Percentiles rank a stretch among this genome's conserved stretches.
Conservation (phyloP, 2,797 vertebrate genomes). For the Pygocentrus nattereri region DNA sequence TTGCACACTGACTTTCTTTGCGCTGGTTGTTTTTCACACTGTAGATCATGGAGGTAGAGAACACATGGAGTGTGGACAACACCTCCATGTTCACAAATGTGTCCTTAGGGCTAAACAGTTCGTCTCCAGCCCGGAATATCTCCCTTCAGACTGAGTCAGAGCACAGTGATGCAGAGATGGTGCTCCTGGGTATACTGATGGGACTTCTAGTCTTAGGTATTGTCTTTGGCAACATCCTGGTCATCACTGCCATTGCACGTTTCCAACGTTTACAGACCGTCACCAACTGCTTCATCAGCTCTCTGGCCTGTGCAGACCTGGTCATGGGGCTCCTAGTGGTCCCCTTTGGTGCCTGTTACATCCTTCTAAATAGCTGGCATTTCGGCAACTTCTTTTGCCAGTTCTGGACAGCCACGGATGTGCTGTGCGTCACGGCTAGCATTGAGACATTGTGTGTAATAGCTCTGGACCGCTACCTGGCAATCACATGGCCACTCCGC, state of each 20-base stretch:
- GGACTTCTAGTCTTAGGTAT: slow-evolving; percentile 89
- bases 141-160: slow-evolving; percentile 26
- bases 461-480: slow-evolving; percentile 94
- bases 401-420: slow-evolving; percentile 93
- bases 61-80: slow-evolving; percentile 19
- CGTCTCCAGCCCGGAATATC: slow-evolving; percentile 5
- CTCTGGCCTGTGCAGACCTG: slow-evolving; percentile 93
- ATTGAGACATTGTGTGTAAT: slow-evolving; percentile 98
- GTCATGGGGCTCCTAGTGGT: slow-evolving; percentile 96
- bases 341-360: slow-evolving; percentile 89
- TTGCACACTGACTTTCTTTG: slow-evolving; percentile 23
- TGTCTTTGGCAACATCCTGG: slow-evolving; percentile 94
- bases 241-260: slow-evolving; percentile 91
- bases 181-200: slow-evolving; percentile 88
- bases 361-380: slow-evolving; percentile 88
- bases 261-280: slow-evolving; percentile 95
- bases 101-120: slow-evolving; percentile 56
- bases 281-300: slow-evolving; percentile 98
- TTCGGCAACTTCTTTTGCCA: slow-evolving; percentile 94
- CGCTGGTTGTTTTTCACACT: slow-evolving; percentile 27
- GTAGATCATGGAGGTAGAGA: slow-evolving; percentile 71
- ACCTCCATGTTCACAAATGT: slow-evolving; percentile 56
- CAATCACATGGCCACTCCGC: slow-evolving; percentile 94
- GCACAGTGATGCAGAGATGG: slow-evolving; percentile 79
- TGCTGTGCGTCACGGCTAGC: slow-evolving; percentile 96